Percentiles rank a stretch among this genome's conserved stretches.
Conservation (phyloP, 1,140 invertebrate species). For the Euura lappo region DNA sequence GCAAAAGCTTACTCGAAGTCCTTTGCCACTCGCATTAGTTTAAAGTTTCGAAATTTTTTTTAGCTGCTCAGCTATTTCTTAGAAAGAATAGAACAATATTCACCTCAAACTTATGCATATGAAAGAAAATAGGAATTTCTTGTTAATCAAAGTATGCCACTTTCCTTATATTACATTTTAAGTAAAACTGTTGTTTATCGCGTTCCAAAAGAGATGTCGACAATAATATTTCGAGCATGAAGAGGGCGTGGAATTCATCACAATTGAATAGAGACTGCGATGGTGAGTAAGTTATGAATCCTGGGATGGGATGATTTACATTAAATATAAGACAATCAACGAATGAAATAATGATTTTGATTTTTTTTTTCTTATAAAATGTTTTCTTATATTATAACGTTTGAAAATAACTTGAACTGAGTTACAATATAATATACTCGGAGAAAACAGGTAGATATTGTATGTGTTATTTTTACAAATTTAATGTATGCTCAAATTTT, state of each 20-base stretch:
- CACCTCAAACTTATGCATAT: too few species aligned
- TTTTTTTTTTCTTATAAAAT: slow-evolving; percentile 48
- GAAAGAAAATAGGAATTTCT: too few species aligned
- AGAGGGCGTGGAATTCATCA: background rate
- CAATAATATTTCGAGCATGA: too few species aligned
- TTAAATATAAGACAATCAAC: too few species aligned
- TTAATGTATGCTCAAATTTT: slow-evolving; percentile 40
- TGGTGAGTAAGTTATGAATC: background rate
- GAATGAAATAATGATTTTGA: too few species aligned
- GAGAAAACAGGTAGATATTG: slow-evolving; percentile 39
- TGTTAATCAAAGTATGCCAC: too few species aligned
- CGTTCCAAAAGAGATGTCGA: too few species aligned
- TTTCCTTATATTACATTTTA: too few species aligned
- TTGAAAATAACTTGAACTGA: slow-evolving; percentile 56
- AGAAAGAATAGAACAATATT: too few species aligned
- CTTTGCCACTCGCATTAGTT: background rate
- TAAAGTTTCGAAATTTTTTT: background rate
- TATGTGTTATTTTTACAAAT: slow-evolving; percentile 47
- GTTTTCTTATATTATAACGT: slow-evolving; percentile 59
- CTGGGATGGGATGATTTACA: too few species aligned
- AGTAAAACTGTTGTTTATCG: too few species aligned
- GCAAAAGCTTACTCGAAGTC: background rate
- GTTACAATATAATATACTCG: slow-evolving; percentile 58
- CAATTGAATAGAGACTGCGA: background rate
- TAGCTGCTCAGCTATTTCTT: background rate